Base-by-base conservation (phyloP, 2,888 invertebrate species). In the Lasioglossum pauxillum region DNA sequence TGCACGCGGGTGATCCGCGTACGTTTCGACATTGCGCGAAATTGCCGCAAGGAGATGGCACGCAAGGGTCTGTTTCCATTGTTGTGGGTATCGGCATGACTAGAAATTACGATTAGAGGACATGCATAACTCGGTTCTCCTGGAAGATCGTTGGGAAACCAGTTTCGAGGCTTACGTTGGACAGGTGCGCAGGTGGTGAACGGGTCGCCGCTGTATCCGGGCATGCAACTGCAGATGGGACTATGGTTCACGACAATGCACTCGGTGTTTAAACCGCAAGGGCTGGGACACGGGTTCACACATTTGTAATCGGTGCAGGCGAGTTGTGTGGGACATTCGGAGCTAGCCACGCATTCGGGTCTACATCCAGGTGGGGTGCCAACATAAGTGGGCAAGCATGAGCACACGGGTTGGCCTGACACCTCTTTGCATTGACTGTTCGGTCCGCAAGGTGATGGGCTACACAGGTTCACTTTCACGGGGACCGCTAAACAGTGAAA, bases 21-120 rank as follows among this genome's bases (percentile, higher is more conserved):
- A 95, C 95, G 91, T 96, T 96, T 93, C 95, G 96, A 92, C 97
- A 98, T 93, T 96, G 95, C 8, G 97, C 96, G 93, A 97, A 97
- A n/a, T 96, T 96, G 35, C 97, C 97, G 92, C 98, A 98, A 10
- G 97, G 97, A 49, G 97, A 97, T 74, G 97, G 97, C 76, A 96
- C 95, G 93, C 97, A 97, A 31, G 97, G 97, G 84, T 97, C 91
- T 69, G 19, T 81, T 5, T 83, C 91, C 96, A 95, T 53, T 27
- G 57, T 76, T n/a, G 69, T 77, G 5, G 85, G 80, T 44, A 77
- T 57, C 19, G 94, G 98, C 98, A 83, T 97, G 97, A 95, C 97
- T 85, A 74, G 49, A 86, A 75, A 3, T 35, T 44, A 12, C 14
- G n/a, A 83, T 79, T 41, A 78, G 16, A 35, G 27, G 16, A 12